Conservation (phyloP, 2,113 vertebrate species). For the Columbina picui region DNA sequence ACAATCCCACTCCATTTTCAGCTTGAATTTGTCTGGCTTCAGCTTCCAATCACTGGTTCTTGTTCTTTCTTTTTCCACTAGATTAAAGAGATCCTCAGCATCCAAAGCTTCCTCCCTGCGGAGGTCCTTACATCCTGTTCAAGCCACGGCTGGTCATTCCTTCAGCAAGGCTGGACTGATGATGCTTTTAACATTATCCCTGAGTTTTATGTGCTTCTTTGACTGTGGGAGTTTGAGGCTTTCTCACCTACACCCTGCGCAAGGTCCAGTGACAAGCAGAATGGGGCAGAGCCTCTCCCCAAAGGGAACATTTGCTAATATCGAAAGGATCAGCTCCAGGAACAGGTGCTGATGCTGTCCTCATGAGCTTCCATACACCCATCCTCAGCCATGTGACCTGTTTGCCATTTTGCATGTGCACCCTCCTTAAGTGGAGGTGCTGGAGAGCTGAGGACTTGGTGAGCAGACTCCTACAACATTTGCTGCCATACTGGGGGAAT, state of each 20-base stretch:
- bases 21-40: constrained; percentile 33
- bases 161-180: constrained; percentile 5
- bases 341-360: not conserved
- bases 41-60: constrained; percentile 34
- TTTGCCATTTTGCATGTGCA: not conserved
- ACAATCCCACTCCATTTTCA: constrained; percentile 1
- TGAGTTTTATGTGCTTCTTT: not conserved
- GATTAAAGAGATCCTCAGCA: constrained; percentile 51
- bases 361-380: fast-evolving
- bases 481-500: not conserved
- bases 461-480: not conserved
- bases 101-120: constrained; percentile 1
- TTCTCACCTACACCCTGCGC: not conserved
- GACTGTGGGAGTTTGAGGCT: not conserved
- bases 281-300: not conserved
- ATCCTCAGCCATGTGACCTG: not conserved
- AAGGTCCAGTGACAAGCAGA: not conserved
- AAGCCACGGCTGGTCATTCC: not conserved
- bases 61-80: constrained; percentile 43
- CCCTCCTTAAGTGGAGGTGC: not conserved
- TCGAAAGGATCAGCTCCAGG: not conserved
- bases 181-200: constrained; percentile 26
- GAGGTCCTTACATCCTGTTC: constrained; percentile 52
- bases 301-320: not conserved
- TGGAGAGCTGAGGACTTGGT: not conserved